phyloP scores from a whole-genome alignment of 2,113 vertebrate species.

The Calonectris borealis region DNA sequence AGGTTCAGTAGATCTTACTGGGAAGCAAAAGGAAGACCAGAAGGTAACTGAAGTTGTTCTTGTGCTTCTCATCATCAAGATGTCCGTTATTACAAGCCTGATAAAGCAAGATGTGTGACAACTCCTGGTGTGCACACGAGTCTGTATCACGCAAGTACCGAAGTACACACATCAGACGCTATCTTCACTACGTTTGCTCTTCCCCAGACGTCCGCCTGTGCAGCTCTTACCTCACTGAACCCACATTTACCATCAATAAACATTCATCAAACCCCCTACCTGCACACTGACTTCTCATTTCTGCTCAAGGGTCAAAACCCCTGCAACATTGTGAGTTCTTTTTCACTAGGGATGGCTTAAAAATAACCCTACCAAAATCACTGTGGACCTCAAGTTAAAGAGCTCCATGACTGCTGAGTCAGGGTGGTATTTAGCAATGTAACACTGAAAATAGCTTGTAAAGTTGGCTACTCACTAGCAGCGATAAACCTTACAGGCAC shows the following conservation, averaged over 20 bases:
- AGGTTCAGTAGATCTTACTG: not conserved
- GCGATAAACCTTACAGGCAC: not conserved
- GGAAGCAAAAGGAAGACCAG: not conserved
- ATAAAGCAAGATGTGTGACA: not conserved
- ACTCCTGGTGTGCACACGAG: not conserved
- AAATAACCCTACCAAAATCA: not conserved
- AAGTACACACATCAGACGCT: rapidly evolving
- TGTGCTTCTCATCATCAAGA: not conserved
- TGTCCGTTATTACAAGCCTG: not conserved
- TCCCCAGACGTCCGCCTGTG: not conserved
- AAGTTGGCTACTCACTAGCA: not conserved
- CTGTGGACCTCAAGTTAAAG: not conserved
- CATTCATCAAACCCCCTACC: not conserved
- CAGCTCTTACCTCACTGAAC: not conserved
- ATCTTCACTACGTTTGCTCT: not conserved
- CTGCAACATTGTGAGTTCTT: not conserved
- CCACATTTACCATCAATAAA: not conserved
- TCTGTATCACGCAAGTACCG: not conserved
- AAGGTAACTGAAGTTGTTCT: not conserved
- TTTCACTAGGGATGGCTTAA: not conserved
- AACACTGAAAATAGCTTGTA: not conserved
- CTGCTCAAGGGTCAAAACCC: not conserved
- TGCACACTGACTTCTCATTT: not conserved
- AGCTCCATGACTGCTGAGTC: not conserved
- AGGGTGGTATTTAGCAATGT: not conserved